phyloP scores from a whole-genome alignment of 2,113 vertebrate genomes.

The Cercocebus atys region DNA sequence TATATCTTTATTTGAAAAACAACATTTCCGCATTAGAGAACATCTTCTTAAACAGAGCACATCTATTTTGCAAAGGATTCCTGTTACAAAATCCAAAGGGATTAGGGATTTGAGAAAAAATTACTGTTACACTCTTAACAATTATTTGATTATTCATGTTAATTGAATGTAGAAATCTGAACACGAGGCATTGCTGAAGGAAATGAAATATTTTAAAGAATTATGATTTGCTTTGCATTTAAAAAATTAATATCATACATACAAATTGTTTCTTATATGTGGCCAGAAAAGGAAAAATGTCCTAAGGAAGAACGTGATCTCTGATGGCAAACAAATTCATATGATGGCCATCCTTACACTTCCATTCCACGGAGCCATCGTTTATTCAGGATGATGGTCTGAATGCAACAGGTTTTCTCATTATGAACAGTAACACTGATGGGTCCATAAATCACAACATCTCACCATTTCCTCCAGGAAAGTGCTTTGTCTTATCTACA shows the following conservation, averaged over 20 bases:
- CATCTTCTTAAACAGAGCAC: not conserved
- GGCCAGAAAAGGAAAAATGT: not conserved
- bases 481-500: not conserved
- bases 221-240: constrained; percentile 35
- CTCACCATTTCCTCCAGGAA: not conserved
- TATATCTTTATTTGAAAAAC: constrained; percentile 27
- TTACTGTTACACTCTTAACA: constrained; percentile 19
- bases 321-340: not conserved
- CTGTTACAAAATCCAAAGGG: constrained; percentile 25
- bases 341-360: not conserved
- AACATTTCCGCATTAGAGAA: constrained; percentile 33
- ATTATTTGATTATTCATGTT: constrained; percentile 46
- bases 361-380: not conserved
- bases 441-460: not conserved
- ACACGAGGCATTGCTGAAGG: not conserved
- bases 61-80: constrained; percentile 32
- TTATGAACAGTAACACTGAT: not conserved
- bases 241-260: not conserved
- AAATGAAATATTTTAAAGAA: constrained; percentile 45
- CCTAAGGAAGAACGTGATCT: not conserved
- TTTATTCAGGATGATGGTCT: not conserved
- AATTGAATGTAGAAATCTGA: constrained; percentile 72
- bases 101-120: constrained; percentile 27
- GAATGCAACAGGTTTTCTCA: constrained; percentile 21
- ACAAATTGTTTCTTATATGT: not conserved